A percentile compares a stretch with the other conserved stretches of the same genome.
Evolutionary conservation across 1,140 invertebrate species (phyloP).

Genomic region (Cherax destructor): DNA sequence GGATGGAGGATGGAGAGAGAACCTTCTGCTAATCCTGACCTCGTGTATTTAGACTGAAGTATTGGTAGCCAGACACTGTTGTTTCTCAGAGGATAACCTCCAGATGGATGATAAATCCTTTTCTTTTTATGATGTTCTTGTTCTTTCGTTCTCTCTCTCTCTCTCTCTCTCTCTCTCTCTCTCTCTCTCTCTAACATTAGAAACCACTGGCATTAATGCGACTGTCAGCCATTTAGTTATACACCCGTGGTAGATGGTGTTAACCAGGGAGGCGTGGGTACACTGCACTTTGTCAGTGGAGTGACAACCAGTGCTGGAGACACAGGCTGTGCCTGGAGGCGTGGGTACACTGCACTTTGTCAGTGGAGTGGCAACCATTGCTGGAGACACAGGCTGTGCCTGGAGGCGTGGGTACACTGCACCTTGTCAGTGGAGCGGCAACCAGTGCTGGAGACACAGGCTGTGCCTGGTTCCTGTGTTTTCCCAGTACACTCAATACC

Average conservation of each 20-base stretch:
- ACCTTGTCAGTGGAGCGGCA: too few relatives aligned
- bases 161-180: neutral
- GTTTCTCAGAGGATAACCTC: too few relatives aligned
- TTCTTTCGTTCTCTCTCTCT: neutral
- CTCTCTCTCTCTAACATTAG: neutral
- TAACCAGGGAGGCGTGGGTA: neutral
- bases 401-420: too few relatives aligned
- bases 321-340: neutral
- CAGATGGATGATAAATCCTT: neutral
- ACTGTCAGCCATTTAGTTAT: too few relatives aligned
- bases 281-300: too few relatives aligned
- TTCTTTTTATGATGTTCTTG: neutral
- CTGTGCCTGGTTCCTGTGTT: neutral
- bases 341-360: too few relatives aligned
- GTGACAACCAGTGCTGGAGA: neutral
- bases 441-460: neutral
- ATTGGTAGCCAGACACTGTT: too few relatives aligned
- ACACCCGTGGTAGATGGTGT: too few relatives aligned
- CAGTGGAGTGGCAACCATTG: too few relatives aligned
- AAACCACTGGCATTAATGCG: neutral
- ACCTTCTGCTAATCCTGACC: too few relatives aligned
- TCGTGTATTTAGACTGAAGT: too few relatives aligned
- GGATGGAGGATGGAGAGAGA: neutral
- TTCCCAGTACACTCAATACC: too few relatives aligned
- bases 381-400: neutral